These are phyloP conservation scores for Carlito syrichta DNA, from an alignment of 2,113 vertebrate genomes.

Conservation along the genomic window DNA sequence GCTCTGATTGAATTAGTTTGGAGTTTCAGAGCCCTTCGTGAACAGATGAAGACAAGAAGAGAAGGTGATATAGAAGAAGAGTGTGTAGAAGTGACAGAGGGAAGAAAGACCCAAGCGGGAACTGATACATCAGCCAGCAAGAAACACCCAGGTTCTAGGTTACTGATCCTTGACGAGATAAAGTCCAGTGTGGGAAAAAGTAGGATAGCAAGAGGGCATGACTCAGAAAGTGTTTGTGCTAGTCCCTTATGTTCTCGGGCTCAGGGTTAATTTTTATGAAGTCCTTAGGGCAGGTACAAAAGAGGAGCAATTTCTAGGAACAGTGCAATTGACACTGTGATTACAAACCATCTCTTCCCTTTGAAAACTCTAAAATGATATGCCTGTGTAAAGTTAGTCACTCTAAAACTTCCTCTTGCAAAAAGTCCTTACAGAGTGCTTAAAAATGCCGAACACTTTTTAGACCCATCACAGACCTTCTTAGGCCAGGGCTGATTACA, in stretches of 20 bases:
- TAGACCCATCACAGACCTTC: not conserved
- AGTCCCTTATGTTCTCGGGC: not conserved
- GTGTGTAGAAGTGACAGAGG: not conserved
- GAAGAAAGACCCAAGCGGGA: not conserved
- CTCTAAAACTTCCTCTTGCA: too few relatives aligned
- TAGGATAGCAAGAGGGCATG: rapidly evolving
- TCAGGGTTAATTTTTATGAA: not conserved
- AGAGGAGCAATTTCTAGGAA: not conserved
- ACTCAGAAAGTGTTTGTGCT: not conserved
- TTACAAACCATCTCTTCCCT: not conserved
- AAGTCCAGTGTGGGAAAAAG: not conserved
- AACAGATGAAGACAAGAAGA: not conserved
- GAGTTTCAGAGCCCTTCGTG: not conserved
- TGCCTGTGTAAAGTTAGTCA: not conserved
- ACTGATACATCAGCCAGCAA: not conserved
- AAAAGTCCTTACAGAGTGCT: too few relatives aligned
- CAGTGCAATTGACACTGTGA: not conserved
- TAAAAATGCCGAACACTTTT: too few relatives aligned
- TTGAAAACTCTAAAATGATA: not conserved
- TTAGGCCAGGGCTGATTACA: not conserved
- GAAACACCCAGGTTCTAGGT: too few relatives aligned
- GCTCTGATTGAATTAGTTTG: not conserved
- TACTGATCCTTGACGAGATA: not conserved
- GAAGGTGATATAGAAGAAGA: not conserved
- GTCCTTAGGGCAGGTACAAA: not conserved